Conservation (phyloP, 1,140 invertebrate species). For the Myzus persicae region DNA sequence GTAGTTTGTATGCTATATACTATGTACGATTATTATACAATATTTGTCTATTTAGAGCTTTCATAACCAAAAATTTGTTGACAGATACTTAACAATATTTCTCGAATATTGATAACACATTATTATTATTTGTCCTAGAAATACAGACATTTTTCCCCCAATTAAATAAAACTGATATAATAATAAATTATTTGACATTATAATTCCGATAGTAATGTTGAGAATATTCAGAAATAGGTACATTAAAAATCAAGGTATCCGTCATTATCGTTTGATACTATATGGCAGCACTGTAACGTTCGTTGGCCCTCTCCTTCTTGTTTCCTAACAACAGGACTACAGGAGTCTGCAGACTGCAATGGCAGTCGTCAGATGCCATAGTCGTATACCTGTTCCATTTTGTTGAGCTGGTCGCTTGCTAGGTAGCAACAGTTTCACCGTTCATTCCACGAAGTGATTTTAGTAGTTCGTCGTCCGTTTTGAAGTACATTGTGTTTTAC, state of each 20-base stretch:
- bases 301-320: conserved; percentile 55
- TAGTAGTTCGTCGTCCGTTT: neutral
- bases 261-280: neutral
- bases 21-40: too few species aligned
- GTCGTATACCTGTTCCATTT: conserved; percentile 27
- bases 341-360: conserved; percentile 29
- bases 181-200: neutral
- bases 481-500: neutral
- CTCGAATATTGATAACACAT: too few species aligned
- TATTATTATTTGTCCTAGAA: too few species aligned
- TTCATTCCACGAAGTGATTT: conserved; percentile 43
- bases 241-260: neutral
- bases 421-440: neutral
- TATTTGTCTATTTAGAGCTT: too few species aligned
- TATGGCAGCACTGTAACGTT: conserved; percentile 52
- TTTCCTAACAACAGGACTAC: neutral
- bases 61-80: too few species aligned
- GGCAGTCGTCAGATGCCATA: conserved; percentile 47
- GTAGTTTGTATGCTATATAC: too few species aligned
- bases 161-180: too few species aligned
- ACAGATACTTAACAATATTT: too few species aligned
- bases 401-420: neutral
- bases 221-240: neutral
- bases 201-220: neutral
- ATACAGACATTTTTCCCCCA: too few species aligned